Evolutionary conservation across 2,888 invertebrate species (phyloP).

Genomic region (Notodonta dromedarius): DNA sequence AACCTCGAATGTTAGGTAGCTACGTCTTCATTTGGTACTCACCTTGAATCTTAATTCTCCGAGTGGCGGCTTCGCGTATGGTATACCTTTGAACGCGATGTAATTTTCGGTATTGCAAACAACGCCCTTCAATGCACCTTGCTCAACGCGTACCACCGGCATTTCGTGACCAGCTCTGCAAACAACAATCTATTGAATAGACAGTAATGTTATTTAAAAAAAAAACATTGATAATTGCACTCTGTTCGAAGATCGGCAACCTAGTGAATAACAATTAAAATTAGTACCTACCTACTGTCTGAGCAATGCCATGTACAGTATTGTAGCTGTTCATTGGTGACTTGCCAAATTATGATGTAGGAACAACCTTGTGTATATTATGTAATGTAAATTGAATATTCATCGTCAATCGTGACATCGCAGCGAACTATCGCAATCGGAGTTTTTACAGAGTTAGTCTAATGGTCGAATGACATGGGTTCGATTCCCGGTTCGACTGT

Average conservation of each 20-base stretch:
- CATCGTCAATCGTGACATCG: conserved; percentile 4
- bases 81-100: conserved; percentile 82
- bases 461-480: too few relatives aligned
- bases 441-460: too few relatives aligned
- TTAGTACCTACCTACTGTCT: background rate
- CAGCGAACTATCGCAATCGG: background rate
- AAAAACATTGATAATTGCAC: background rate
- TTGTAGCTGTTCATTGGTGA: conserved; percentile 2
- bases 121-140: conserved; percentile 67
- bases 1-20: conserved; percentile 24
- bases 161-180: conserved; percentile 48
- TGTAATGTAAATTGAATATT: background rate
- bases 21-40: conserved; percentile 51
- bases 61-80: conserved; percentile 85
- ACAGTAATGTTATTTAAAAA: background rate
- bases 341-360: conserved; percentile 6
- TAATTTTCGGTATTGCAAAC: conserved; percentile 58
- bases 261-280: background rate
- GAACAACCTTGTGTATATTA: conserved; percentile 2
- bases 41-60: conserved; percentile 85
- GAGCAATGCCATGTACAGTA: conserved; percentile 3
- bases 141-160: conserved; percentile 58
- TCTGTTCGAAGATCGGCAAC: background rate
- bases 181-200: conserved; percentile 22
- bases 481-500: too few relatives aligned